Evolutionary conservation across 2,888 invertebrate species (phyloP).

Genomic region (Leptothorax acervorum): DNA sequence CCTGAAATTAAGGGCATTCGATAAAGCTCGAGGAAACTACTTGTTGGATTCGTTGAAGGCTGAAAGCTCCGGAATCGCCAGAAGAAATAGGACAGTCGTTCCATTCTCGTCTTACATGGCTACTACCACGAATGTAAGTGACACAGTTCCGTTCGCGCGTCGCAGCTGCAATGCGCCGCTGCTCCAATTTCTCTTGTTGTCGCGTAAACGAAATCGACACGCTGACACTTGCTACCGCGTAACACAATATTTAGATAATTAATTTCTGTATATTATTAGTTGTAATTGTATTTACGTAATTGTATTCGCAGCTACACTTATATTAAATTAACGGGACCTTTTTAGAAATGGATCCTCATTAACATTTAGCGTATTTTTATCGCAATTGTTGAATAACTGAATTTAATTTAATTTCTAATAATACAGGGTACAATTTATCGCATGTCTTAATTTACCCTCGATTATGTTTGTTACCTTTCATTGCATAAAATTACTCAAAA

Average conservation of each 20-base stretch:
- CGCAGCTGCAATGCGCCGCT: slow-evolving; percentile 20
- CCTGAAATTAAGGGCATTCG: slow-evolving; percentile 35
- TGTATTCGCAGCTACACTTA: neutral
- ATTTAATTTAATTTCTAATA: neutral
- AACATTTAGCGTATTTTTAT: neutral
- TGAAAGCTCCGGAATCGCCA: slow-evolving; percentile 16
- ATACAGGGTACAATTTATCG: neutral
- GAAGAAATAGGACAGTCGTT: slow-evolving; percentile 45
- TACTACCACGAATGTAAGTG: slow-evolving; percentile 51
- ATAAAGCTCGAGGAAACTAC: slow-evolving; percentile 41
- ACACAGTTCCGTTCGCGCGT: slow-evolving; percentile 38
- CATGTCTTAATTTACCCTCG: neutral
- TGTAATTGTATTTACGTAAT: neutral
- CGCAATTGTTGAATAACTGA: neutral
- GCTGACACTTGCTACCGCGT: neutral
- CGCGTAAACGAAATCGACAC: slow-evolving; percentile 25
- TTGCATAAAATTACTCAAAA: neutral
- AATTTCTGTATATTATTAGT: neutral
- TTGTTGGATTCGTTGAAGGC: slow-evolving; percentile 45
- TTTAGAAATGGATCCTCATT: neutral
- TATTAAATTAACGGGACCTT: neutral
- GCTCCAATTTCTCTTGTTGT: slow-evolving; percentile 13
- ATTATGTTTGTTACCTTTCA: neutral
- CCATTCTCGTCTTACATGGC: slow-evolving; percentile 55
- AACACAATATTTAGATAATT: neutral